Percentiles rank a stretch among this genome's conserved stretches.
Conservation (phyloP, 1,140 invertebrate species). For the Lordiphosa stackelbergi region DNA sequence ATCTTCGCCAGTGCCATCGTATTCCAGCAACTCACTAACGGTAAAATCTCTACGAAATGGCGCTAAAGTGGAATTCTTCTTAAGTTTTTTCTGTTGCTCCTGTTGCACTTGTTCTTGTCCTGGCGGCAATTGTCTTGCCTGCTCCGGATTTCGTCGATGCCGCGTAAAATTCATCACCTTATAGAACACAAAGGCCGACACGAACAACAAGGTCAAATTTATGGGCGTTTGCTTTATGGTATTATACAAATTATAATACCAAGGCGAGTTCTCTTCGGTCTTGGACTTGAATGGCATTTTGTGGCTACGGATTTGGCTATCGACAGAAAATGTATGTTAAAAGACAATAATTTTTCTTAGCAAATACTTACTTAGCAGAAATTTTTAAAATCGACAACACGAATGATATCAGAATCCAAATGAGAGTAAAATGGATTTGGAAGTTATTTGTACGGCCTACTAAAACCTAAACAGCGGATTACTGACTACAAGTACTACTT, state of each 20-base stretch:
- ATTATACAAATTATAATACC: slow-evolving; percentile 39
- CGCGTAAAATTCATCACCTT: slow-evolving; percentile 35
- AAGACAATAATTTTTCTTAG: no score
- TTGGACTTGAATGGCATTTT: slow-evolving; percentile 1
- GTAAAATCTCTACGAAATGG: slow-evolving; percentile 34
- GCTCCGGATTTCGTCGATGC: slow-evolving; percentile 1
- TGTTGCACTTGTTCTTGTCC: not conserved
- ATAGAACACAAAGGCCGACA: slow-evolving; percentile 46
- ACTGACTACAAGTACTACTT: no score
- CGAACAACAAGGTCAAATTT: slow-evolving; percentile 29
- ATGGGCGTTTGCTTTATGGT: slow-evolving; percentile 26
- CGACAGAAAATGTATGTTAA: no score
- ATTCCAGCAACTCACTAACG: slow-evolving; percentile 30
- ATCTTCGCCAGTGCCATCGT: slow-evolving; percentile 35
- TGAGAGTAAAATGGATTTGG: no score
- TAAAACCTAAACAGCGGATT: no score
- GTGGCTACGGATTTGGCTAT: not conserved
- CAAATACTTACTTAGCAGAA: no score
- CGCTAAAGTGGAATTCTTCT: not conserved
- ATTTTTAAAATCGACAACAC: no score
- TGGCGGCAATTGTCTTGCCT: not conserved
- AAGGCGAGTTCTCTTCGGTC: slow-evolving; percentile 13
- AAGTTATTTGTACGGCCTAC: no score
- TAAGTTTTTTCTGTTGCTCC: no score
- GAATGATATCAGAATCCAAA: not conserved